Evolutionary conservation across 2,797 vertebrate genomes (phyloP), one percentile per base, ranked within the genome.

Genomic region (Anguilla obscura): DNA sequence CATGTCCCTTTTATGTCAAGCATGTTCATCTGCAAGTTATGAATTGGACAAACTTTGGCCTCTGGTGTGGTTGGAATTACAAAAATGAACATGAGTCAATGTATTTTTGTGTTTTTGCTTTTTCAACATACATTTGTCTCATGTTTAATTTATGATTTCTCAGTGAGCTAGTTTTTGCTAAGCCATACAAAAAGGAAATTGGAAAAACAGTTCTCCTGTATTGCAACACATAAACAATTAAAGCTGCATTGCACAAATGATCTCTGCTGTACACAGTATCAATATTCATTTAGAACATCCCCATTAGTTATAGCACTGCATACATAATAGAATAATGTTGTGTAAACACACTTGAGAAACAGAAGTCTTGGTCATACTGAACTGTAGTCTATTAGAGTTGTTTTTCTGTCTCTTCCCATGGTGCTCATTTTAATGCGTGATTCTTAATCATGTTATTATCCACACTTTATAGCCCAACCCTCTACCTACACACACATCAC

Each of bases 401-500:
- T 82, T 82, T 8, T 85, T 85, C 48, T 36, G 7, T 85, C 33
- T 36, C 63, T 14, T 82, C 79, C 21, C 71, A 79, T 79, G 84
- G 52, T 79, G 52, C 52, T 24, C 24, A 71, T 85, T 58, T 85
- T 71, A 71, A 85, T 79, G 52, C 60, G 87, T 79, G 87, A 88
- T 76, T 79, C 84, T 88, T 88, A 88, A 88, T 88, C 83, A 85
- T 71, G 74, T 54, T 60, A 85, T 88, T 85, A 88, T 88, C 69
- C 84, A 85, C 58, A 52, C 50, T 88, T 79, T 88, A 69, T 21
- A 76, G 52, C 69, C 30, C 66, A 54, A 66, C 66, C 69, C 84
- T 85, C 36, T 85, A 24, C 21, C 83, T 2, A n/a, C 30, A 56
- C 66, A 69, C 50, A 74, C 60, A 58, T 36, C 82, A 84, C 24